Evolutionary conservation across 2,113 vertebrate genomes (phyloP).

Genomic region (Aramus guarauna): DNA sequence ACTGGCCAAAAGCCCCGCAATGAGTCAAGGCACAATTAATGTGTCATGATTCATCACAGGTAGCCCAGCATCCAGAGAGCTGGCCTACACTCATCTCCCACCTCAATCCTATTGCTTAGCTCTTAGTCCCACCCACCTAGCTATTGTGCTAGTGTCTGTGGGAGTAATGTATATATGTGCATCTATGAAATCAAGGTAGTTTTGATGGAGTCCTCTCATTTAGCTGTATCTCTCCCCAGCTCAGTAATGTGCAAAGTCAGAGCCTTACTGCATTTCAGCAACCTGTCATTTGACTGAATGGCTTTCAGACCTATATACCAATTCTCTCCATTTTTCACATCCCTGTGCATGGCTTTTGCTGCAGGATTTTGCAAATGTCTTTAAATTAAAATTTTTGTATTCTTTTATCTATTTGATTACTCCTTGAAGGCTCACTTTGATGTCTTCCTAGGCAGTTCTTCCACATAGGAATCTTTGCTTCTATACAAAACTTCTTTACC

Average conservation of each 20-base stretch:
- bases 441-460: neutral
- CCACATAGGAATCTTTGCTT: neutral
- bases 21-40: neutral
- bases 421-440: neutral
- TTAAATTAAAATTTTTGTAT: neutral
- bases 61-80: neutral
- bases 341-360: neutral
- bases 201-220: neutral
- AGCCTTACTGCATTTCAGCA: neutral
- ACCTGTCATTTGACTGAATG: neutral
- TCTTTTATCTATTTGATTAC: neutral
- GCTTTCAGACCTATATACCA: neutral
- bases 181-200: neutral
- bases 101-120: neutral
- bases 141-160: neutral
- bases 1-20: neutral
- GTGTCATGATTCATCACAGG: neutral
- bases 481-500: neutral
- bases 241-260: neutral
- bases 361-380: neutral
- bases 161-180: neutral
- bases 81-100: conserved; percentile 16
- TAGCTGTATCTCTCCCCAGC: neutral
- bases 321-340: neutral
- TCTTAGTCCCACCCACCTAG: neutral